These are phyloP conservation scores for Eretmochelys imbricata DNA, from an alignment of 2,113 vertebrate species.

Conservation along the genomic window DNA sequence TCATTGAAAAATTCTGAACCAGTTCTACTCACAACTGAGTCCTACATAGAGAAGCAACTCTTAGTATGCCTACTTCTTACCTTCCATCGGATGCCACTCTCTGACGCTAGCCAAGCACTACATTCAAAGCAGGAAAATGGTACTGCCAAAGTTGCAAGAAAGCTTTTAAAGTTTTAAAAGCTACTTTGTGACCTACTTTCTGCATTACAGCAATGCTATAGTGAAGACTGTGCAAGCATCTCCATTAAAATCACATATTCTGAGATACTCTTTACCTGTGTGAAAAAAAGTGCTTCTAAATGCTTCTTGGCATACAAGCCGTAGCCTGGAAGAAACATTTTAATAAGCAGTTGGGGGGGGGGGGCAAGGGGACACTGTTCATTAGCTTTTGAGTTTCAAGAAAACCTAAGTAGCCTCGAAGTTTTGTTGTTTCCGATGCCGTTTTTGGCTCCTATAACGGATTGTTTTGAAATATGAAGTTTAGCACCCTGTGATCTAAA, in stretches of 20 bases:
- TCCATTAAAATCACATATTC: not conserved
- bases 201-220: not conserved
- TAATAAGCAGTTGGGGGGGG: not conserved
- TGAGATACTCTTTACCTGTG: not conserved
- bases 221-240: not conserved
- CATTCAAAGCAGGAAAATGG: not conserved
- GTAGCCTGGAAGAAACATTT: not conserved
- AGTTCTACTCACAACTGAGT: not conserved
- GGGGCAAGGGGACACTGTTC: not conserved
- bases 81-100: not conserved
- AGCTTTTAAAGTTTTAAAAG: not conserved
- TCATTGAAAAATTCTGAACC: not conserved
- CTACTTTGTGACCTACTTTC: accelerated
- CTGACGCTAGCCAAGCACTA: not conserved
- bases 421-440: not conserved
- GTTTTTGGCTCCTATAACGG: not conserved
- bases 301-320: not conserved
- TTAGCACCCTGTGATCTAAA: accelerated
- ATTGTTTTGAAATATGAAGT: not conserved
- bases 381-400: not conserved
- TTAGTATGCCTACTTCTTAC: not conserved
- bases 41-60: not conserved
- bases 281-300: not conserved
- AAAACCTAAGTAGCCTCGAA: not conserved
- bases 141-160: not conserved